A percentile compares a stretch with the other conserved stretches of the same genome.
Evolutionary conservation across 2,113 vertebrate genomes (phyloP).

Genomic region (Marmota monax): DNA sequence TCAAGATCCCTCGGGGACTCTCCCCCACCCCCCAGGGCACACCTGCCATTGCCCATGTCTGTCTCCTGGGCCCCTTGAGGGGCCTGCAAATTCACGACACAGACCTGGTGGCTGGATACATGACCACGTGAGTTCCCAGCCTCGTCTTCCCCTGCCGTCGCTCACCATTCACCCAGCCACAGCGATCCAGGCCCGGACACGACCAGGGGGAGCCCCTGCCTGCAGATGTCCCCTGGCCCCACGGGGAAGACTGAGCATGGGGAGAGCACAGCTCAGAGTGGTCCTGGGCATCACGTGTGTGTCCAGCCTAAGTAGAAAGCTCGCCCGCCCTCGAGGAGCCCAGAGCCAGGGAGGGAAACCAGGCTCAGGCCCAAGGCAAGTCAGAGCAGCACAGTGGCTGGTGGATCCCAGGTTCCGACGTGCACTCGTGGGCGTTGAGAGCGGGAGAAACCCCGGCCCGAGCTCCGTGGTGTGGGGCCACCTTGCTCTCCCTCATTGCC

Average conservation of each 20-base stretch:
- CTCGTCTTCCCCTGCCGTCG: neutral
- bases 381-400: accelerated
- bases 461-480: accelerated
- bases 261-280: too few relatives aligned
- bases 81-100: neutral
- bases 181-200: accelerated
- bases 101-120: neutral
- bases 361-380: neutral
- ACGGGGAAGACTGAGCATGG: accelerated
- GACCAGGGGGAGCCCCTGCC: neutral
- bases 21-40: neutral
- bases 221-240: neutral
- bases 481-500: neutral
- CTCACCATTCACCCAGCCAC: neutral
- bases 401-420: accelerated
- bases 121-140: neutral
- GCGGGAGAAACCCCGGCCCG: accelerated
- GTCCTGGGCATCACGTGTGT: neutral
- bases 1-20: neutral
- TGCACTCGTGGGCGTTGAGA: neutral
- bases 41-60: neutral
- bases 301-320: neutral
- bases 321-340: too few relatives aligned
- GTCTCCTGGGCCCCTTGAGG: neutral
- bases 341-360: neutral